These are phyloP conservation scores for Crossaster papposus DNA, from an alignment of 53 echinoderm and acorn worm genomes.

Conservation along the genomic window DNA sequence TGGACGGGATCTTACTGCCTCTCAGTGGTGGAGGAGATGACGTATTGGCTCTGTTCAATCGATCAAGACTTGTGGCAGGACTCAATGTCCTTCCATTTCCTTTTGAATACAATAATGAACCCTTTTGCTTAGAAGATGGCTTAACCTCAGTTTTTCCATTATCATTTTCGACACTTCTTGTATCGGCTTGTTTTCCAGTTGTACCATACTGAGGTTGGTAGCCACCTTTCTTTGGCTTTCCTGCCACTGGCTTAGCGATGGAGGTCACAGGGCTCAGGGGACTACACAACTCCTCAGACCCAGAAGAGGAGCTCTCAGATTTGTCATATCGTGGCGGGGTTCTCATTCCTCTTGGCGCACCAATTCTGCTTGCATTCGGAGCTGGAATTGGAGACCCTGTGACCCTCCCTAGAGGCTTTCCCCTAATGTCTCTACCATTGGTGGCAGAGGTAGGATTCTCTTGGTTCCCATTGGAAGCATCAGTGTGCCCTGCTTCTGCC, in stretches of 20 bases:
- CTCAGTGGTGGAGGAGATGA: conserved; percentile 67
- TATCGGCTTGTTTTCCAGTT: conserved; percentile 32
- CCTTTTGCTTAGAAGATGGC: conserved; percentile 37
- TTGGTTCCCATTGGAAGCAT: conserved; percentile 56
- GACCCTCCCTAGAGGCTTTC: conserved; percentile 26
- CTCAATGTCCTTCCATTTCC: conserved; percentile 53
- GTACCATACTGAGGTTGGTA: conserved; percentile 47
- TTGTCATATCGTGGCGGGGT: conserved; percentile 73
- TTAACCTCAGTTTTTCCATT: conserved; percentile 23
- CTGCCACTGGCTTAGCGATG: conserved; percentile 21
- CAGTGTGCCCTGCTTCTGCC: conserved; percentile 22
- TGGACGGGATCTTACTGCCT: conserved; percentile 83
- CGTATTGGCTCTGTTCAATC: conserved; percentile 38
- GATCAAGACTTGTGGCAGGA: conserved; percentile 59
- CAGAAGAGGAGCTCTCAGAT: conserved; percentile 82
- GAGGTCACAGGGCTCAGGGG: conserved; percentile 62
- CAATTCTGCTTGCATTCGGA: conserved; percentile 69
- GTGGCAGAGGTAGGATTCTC: conserved; percentile 52
- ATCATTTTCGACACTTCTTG: conserved; percentile 51
- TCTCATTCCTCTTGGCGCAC: conserved; percentile 58
- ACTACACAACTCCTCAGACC: conserved; percentile 74
- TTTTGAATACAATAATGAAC: conserved; percentile 46
- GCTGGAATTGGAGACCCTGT: conserved; percentile 59
- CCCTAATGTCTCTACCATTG: conserved; percentile 44
- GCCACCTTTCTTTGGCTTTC: conserved; percentile 10